Conservation (phyloP, 2,888 invertebrate genomes). For the Cynaeus angustus region DNA sequence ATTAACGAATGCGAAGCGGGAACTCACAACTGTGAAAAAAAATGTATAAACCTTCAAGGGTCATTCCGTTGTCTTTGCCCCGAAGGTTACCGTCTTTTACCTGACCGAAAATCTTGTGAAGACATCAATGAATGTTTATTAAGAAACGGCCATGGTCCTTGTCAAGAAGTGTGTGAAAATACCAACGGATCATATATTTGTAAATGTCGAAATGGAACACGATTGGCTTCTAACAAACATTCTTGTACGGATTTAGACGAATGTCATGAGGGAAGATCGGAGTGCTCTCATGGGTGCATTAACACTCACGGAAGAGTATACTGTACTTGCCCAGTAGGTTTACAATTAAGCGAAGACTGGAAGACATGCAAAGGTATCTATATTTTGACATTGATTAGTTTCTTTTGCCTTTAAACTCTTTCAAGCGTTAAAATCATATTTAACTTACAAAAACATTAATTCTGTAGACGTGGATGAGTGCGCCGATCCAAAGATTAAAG, state of each 20-base stretch:
- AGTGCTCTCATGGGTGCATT: conserved; percentile 73
- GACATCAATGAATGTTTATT: conserved; percentile 78
- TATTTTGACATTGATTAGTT: conserved; percentile 13
- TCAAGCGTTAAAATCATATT: neutral
- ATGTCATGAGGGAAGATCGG: conserved; percentile 54
- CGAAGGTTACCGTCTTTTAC: conserved; percentile 71
- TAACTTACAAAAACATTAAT: conserved; percentile 10
- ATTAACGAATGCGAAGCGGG: conserved; percentile 75
- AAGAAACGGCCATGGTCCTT: conserved; percentile 79
- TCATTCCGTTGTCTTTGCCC: conserved; percentile 75
- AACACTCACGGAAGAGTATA: conserved; percentile 72
- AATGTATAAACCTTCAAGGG: conserved; percentile 75
- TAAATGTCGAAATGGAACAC: conserved; percentile 75
- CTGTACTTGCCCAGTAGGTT: conserved; percentile 67
- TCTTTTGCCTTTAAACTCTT: conserved; percentile 4
- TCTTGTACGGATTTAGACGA: conserved; percentile 70
- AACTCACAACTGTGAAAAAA: conserved; percentile 74
- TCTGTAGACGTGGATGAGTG: conserved; percentile 80
- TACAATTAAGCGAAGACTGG: conserved; percentile 65
- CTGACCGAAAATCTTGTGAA: conserved; percentile 64
- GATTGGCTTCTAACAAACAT: conserved; percentile 74
- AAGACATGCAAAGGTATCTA: conserved; percentile 66
- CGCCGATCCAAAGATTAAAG: conserved; percentile 68
- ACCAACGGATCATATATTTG: conserved; percentile 76
- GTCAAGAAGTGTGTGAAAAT: conserved; percentile 78